Base-by-base conservation (phyloP, 2,888 invertebrate genomes). In the Siphonodentalium dalli region DNA sequence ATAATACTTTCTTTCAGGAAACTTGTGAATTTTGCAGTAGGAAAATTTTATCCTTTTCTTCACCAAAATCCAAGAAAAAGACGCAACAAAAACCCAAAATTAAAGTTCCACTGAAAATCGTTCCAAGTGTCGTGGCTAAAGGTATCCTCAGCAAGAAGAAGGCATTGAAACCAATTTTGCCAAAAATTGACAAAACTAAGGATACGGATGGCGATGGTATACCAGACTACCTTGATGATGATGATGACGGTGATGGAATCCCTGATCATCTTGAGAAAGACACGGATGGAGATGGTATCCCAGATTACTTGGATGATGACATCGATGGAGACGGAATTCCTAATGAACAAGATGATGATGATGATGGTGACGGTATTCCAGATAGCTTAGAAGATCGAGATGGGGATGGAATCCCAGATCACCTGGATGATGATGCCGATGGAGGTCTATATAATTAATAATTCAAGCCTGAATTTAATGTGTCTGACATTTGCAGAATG, bases 351-450 rank as follows among this genome's bases (percentile, higher is more conserved):
- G 68, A 71, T 35, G 66, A 75, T 26, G 67, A 63, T 51, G 54
- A 37, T 43, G 67, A 61, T 44, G 63, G 54, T 27, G 61, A 56
- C 58, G 69, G 68, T 3, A 68, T 72, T 44, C 65, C 65, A 18
- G 65, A 67, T 61, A 20, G 58, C 52, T 35, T 58, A 11, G 62
- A 68, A 21, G 41, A 74, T 42, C 60, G 59, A 18, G 72, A 70
- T 63, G 75, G 75, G 2, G 76, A 78, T 66, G 75, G 76, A 28
- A 74, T 77, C 38, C 74, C 74, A n/a, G 75, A 76, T 59, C 63
- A 65, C 34, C 29, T 68, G 13, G 73, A 74, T 51, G 63, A 63
- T 18, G 71, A 74, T 56, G 71, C 70, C 2, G 72, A 75, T 63
- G 72, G 74, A 8, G 69, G 72, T 29, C 72, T 73, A 26, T 69